A percentile compares a stretch with the other conserved stretches of the same genome.
phyloP scores from a whole-genome alignment of 2,113 vertebrate species.

The Clarias magur region DNA sequence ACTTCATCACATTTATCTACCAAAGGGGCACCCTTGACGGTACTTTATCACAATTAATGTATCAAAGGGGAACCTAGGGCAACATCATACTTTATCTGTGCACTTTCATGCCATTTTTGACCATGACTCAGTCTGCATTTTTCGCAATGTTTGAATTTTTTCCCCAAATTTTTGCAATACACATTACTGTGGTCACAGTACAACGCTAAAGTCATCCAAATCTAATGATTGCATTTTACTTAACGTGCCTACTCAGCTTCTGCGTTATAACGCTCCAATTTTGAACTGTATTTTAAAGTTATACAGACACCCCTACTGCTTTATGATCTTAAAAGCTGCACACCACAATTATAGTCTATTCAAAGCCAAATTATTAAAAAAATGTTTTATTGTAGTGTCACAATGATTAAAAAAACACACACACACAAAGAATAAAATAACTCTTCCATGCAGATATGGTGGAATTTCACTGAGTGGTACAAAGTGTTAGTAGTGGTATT shows the following conservation, averaged over 20 bases:
- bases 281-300: not conserved
- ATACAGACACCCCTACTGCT: not conserved
- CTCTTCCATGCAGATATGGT: slow-evolving; percentile 32
- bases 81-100: not conserved
- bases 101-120: not conserved
- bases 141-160: not conserved
- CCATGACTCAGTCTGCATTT: not conserved
- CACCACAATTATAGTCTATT: not conserved
- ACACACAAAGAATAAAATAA: slow-evolving; percentile 36
- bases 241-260: not conserved
- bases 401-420: slow-evolving; percentile 59
- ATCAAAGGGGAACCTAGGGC: too few species aligned
- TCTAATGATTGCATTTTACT: not conserved
- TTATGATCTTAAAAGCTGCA: not conserved
- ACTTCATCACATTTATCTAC: too few species aligned
- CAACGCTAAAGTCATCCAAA: not conserved
- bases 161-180: not conserved
- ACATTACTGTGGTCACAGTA: not conserved
- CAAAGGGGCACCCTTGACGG: too few species aligned
- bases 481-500: slow-evolving; percentile 52
- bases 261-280: not conserved
- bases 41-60: not conserved
- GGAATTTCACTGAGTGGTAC: slow-evolving; percentile 41
- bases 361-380: slow-evolving; percentile 54
- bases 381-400: slow-evolving; percentile 72